Percentiles rank a stretch among this genome's conserved stretches.
Evolutionary conservation across 1,140 invertebrate genomes (phyloP).

Genomic region (Pemphigus obesinymphae): DNA sequence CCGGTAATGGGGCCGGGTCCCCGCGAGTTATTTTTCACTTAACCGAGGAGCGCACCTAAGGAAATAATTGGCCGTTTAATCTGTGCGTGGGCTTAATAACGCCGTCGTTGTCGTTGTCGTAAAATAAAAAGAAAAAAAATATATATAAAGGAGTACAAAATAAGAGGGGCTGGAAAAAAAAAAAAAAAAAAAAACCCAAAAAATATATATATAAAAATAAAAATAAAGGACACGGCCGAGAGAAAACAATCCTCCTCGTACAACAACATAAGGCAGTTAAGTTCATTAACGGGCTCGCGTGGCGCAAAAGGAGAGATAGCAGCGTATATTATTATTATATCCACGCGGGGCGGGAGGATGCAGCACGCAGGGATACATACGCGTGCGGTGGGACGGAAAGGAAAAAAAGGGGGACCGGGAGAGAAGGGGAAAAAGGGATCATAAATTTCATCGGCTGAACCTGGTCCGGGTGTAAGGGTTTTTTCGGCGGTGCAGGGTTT

Average conservation of each 20-base stretch:
- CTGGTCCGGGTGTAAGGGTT: not conserved
- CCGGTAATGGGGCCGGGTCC: slow-evolving; percentile 15
- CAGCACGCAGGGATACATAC: not conserved
- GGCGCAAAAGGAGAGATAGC: not conserved
- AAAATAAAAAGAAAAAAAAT: not conserved
- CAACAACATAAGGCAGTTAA: slow-evolving; percentile 27
- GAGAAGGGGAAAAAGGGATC: slow-evolving; percentile 13
- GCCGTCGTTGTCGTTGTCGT: not conserved
- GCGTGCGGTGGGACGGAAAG: not conserved
- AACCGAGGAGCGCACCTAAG: slow-evolving; percentile 12
- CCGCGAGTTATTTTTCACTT: slow-evolving; percentile 36
- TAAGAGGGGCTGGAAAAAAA: not conserved
- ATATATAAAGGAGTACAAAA: not conserved
- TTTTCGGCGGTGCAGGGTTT: not conserved
- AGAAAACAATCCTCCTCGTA: slow-evolving; percentile 24
- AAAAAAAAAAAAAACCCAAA: not conserved
- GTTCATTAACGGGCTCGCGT: slow-evolving; percentile 34
- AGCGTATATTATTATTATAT: too few species aligned
- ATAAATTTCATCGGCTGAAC: slow-evolving; percentile 30
- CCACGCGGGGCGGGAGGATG: too few species aligned
- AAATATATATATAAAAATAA: not conserved
- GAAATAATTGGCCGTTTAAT: slow-evolving; percentile 42
- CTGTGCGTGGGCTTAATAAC: slow-evolving; percentile 19
- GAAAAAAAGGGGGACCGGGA: not conserved
- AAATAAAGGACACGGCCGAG: not conserved